phyloP scores from a whole-genome alignment of 2,797 vertebrate species.

The Sciaenops ocellatus region DNA sequence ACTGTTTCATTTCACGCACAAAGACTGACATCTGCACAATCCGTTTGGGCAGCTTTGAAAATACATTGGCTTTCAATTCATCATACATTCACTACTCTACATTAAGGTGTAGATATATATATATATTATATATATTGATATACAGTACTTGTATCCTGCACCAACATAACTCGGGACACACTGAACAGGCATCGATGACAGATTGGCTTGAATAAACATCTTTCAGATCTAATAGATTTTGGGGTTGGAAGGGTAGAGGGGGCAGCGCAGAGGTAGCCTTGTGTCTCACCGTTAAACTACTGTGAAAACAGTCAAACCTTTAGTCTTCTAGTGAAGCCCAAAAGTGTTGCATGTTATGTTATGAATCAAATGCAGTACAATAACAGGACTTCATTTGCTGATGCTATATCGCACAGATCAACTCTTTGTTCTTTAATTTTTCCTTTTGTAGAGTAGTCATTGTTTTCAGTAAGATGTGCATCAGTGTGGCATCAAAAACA shows the following conservation, averaged over 20 bases:
- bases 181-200: constrained; percentile 60
- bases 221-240: constrained; percentile 45
- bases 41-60: constrained; percentile 72
- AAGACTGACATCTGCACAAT: constrained; percentile 70
- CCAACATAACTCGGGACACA: constrained; percentile 61
- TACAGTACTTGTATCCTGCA: constrained; percentile 81
- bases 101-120: constrained; percentile 68
- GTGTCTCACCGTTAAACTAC: constrained; percentile 67
- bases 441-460: constrained; percentile 22
- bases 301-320: constrained; percentile 49
- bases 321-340: constrained; percentile 37
- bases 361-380: constrained; percentile 23
- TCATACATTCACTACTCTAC: constrained; percentile 83
- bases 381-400: constrained; percentile 22
- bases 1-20: constrained; percentile 75
- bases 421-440: not conserved
- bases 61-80: constrained; percentile 80
- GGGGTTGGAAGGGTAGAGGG: constrained; percentile 24
- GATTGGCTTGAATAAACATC: constrained; percentile 55
- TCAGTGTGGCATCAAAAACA: constrained; percentile 39
- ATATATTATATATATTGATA: constrained; percentile 53
- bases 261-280: constrained; percentile 80
- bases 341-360: constrained; percentile 44
- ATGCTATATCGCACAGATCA: constrained; percentile 23
- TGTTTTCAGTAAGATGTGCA: constrained; percentile 36